These are phyloP conservation scores for Cercopithecus neglectus DNA, from an alignment of 2,797 vertebrate species.

Conservation along the genomic window DNA sequence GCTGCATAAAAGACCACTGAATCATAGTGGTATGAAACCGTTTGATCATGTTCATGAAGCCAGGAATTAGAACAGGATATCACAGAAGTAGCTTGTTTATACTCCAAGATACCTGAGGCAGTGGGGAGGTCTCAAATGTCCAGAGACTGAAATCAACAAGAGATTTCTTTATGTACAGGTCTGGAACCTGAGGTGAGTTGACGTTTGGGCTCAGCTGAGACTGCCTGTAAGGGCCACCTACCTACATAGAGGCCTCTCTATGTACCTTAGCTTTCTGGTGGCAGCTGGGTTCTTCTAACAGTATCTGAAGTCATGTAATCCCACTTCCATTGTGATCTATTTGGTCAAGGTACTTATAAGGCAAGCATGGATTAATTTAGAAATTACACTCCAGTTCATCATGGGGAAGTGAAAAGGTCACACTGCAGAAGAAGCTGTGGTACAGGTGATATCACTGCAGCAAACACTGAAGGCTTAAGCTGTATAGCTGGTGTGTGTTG, in stretches of 20 bases:
- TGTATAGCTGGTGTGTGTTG: not conserved
- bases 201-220: not conserved
- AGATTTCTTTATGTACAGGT: not conserved
- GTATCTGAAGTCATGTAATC: not conserved
- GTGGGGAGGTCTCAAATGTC: not conserved
- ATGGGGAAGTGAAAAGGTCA: not conserved
- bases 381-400: not conserved
- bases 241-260: not conserved
- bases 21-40: not conserved
- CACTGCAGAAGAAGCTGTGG: not conserved
- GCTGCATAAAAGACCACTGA: not conserved
- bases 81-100: not conserved
- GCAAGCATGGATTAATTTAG: not conserved
- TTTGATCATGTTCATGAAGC: not conserved
- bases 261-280: not conserved
- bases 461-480: not conserved
- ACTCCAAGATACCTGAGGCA: not conserved
- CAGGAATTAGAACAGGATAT: not conserved
- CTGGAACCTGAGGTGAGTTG: not conserved
- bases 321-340: not conserved
- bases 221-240: not conserved
- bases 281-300: not conserved
- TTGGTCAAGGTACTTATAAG: not conserved
- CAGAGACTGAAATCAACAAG: not conserved
- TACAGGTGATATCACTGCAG: not conserved